A percentile compares a stretch with the other conserved stretches of the same genome.
Evolutionary conservation across 2,113 vertebrate species (phyloP).

Genomic region (Aspiorhynchus laticeps): DNA sequence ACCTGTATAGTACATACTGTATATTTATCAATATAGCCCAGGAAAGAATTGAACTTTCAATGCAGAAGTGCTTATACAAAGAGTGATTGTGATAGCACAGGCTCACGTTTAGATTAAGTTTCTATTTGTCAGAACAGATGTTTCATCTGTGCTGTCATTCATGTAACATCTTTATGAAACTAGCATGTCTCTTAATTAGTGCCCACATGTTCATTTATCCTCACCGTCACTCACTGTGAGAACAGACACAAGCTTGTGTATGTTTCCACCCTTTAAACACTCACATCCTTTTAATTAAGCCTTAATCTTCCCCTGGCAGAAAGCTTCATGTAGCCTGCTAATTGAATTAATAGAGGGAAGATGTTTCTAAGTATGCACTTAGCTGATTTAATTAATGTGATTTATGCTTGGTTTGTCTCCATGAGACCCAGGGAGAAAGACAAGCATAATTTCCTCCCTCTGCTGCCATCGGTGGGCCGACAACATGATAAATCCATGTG

Average conservation of each 20-base stretch:
- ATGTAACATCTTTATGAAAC: conserved; percentile 91
- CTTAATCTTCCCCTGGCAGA: conserved; percentile 98
- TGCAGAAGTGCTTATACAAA: not conserved
- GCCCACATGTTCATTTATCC: conserved; percentile 95
- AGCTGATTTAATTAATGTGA: conserved; percentile 97
- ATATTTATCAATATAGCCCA: not conserved
- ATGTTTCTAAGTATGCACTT: conserved; percentile 99
- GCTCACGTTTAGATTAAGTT: conserved; percentile 4
- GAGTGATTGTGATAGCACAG: not conserved
- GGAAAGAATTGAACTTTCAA: not conserved
- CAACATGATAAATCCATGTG: conserved; percentile 44
- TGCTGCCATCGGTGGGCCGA: conserved; percentile 70
- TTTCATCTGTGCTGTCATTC: conserved; percentile 84
- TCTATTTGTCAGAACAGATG: conserved; percentile 74
- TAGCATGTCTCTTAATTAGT: conserved; percentile 96
- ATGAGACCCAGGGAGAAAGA: conserved; percentile 75
- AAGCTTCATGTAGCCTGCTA: conserved; percentile 96
- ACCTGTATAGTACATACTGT: not conserved
- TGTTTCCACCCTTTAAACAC: conserved; percentile 82
- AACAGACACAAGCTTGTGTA: conserved; percentile 71
- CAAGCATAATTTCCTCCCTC: conserved; percentile 75
- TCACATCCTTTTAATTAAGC: conserved; percentile 99
- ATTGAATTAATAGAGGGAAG: conserved; percentile 99
- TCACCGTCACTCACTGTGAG: conserved; percentile 77
- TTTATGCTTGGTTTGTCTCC: conserved; percentile 97